These are phyloP conservation scores for Artibeus lituratus DNA, from an alignment of 2,797 vertebrate species.

Conservation along the genomic window DNA sequence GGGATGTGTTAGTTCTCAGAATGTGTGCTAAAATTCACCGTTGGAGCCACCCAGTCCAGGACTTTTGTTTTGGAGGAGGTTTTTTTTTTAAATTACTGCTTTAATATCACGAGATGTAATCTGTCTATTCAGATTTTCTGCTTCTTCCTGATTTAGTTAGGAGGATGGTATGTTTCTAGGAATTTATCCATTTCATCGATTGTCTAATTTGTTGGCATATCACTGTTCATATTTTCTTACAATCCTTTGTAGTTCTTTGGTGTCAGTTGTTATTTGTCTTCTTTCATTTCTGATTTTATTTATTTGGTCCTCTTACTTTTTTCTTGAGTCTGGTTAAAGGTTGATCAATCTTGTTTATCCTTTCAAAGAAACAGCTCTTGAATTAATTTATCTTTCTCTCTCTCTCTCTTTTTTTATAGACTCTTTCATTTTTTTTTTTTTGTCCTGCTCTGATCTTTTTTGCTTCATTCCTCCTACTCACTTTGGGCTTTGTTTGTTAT, in stretches of 20 bases:
- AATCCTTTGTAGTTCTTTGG: not conserved
- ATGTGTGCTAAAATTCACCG: not conserved
- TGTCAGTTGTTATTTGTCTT: not conserved
- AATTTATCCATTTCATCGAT: not conserved
- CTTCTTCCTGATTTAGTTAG: not conserved
- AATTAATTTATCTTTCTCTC: not conserved
- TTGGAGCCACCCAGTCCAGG: not conserved
- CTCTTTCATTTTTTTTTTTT: not conserved
- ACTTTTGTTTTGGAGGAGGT: not conserved
- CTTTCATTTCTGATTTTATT: not conserved
- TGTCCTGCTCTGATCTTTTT: not conserved
- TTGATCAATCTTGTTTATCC: not conserved
- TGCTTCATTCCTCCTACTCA: not conserved
- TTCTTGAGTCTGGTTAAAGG: not conserved
- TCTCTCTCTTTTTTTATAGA: not conserved
- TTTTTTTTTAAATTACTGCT: not conserved
- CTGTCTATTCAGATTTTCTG: not conserved
- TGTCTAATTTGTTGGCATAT: not conserved
- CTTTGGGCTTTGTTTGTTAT: not conserved
- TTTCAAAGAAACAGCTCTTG: not conserved
- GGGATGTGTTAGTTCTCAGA: not conserved
- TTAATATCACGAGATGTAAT: not conserved
- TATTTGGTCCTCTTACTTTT: not conserved
- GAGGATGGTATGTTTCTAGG: not conserved
- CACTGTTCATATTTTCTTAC: not conserved